Conservation (phyloP, 1,140 invertebrate species). For the Lasaia peninsularis region DNA sequence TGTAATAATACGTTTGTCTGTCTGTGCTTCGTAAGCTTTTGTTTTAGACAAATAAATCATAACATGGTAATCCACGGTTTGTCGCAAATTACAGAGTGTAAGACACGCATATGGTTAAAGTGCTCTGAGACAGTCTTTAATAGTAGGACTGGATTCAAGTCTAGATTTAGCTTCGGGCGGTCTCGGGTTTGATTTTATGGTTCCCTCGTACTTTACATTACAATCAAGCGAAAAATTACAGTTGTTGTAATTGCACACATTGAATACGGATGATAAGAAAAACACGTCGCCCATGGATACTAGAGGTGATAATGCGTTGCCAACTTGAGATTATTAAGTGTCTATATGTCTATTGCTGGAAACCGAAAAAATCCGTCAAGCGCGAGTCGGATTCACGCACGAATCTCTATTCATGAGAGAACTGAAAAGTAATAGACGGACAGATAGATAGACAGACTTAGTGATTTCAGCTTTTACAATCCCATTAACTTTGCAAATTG, state of each 20-base stretch:
- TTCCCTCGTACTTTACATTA: slow-evolving; percentile 13
- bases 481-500: too few species aligned
- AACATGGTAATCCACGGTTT: slow-evolving; percentile 35
- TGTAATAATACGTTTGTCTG: slow-evolving; percentile 38
- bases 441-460: too few species aligned
- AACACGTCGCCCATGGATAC: too few species aligned
- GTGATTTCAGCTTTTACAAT: too few species aligned
- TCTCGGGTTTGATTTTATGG: slow-evolving; percentile 22
- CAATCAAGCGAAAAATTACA: background rate
- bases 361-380: too few species aligned
- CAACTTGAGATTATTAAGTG: too few species aligned
- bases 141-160: slow-evolving; percentile 46
- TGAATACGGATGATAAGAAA: too few species aligned
- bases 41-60: slow-evolving; percentile 54
- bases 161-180: slow-evolving; percentile 40
- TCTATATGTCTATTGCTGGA: too few species aligned
- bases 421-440: too few species aligned
- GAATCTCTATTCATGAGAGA: too few species aligned
- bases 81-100: slow-evolving; percentile 52
- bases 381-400: too few species aligned
- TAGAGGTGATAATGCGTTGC: too few species aligned
- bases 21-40: slow-evolving; percentile 29
- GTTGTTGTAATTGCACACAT: background rate
- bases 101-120: slow-evolving; percentile 46
- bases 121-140: slow-evolving; percentile 53